Conservation (phyloP, 2,113 vertebrate species). For the Cyprinus carpio region DNA sequence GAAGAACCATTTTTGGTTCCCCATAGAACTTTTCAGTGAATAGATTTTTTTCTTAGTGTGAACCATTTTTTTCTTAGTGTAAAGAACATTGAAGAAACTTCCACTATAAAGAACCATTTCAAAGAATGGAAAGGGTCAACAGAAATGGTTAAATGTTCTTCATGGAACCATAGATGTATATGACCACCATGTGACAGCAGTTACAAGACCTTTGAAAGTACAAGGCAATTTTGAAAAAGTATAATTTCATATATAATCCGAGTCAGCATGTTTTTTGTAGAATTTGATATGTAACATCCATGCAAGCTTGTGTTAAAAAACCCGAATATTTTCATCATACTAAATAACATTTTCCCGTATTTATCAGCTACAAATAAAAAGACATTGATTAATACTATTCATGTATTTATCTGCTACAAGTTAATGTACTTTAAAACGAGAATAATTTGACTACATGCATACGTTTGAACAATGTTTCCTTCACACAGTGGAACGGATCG, state of each 20-base stretch:
- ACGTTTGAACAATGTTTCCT: neutral
- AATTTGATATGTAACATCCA: neutral
- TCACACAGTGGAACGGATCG: neutral
- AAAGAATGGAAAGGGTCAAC: neutral
- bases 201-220: neutral
- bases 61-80: neutral
- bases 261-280: neutral
- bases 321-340: neutral
- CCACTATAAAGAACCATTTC: neutral
- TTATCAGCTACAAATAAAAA: neutral
- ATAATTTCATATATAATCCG: neutral
- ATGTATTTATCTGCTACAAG: neutral
- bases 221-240: neutral
- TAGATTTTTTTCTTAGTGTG: neutral
- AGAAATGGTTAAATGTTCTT: neutral
- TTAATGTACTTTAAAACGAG: neutral
- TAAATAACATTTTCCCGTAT: neutral
- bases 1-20: neutral
- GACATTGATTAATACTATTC: neutral
- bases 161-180: neutral
- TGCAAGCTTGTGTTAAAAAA: neutral
- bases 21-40: neutral
- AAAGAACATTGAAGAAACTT: neutral
- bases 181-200: neutral
- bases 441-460: neutral